Percentiles rank a stretch among this genome's conserved stretches.
phyloP scores from a whole-genome alignment of 2,797 vertebrate species.

The Cossypha caffra region DNA sequence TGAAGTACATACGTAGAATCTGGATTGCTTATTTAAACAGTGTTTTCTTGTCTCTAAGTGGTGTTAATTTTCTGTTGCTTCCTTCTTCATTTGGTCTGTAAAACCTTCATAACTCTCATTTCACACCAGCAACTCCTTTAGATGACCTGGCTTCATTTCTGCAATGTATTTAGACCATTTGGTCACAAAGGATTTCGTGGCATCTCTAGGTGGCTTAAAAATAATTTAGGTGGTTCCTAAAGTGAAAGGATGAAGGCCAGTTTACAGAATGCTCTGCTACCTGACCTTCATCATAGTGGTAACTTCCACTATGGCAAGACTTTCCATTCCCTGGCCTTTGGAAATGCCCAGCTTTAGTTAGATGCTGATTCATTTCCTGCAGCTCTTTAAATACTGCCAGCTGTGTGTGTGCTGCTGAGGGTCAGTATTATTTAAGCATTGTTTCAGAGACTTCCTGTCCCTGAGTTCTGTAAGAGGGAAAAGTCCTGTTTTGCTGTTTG shows the following conservation, averaged over 20 bases:
- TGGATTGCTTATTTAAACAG: constrained; percentile 34
- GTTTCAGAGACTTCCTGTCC: constrained; percentile 73
- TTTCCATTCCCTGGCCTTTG: constrained; percentile 53
- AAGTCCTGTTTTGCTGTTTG: constrained; percentile 9
- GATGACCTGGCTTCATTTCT: constrained; percentile 26
- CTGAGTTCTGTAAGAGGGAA: neutral
- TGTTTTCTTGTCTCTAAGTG: constrained; percentile 8
- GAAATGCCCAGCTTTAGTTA: constrained; percentile 46
- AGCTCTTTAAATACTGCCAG: constrained; percentile 60
- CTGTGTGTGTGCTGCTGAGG: constrained; percentile 47
- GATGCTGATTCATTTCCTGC: constrained; percentile 72
- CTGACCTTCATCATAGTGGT: neutral
- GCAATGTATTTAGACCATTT: constrained; percentile 44
- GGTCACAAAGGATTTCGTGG: neutral
- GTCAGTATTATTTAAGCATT: constrained; percentile 51
- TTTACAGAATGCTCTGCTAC: neutral
- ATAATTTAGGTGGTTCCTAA: constrained; percentile 1
- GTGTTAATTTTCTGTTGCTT: constrained; percentile 13
- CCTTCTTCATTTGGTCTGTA: neutral
- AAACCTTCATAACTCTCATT: constrained; percentile 1
- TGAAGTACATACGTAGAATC: neutral
- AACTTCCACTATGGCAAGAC: neutral
- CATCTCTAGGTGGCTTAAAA: neutral
- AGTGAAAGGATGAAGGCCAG: neutral
- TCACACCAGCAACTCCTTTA: neutral